Evolutionary conservation across 2,797 vertebrate genomes (phyloP).

Genomic region (Anguilla obscura): DNA sequence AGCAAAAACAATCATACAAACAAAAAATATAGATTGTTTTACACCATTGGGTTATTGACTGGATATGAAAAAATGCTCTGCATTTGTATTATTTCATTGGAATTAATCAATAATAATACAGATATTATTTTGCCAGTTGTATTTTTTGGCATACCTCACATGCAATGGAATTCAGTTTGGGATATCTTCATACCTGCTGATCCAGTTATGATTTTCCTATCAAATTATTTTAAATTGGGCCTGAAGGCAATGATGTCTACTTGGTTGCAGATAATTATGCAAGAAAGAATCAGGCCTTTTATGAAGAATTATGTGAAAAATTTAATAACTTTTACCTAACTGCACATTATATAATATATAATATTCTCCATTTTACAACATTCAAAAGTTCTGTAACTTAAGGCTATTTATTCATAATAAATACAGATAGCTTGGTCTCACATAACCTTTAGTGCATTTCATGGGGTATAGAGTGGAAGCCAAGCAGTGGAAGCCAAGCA

Average conservation of each 20-base stretch:
- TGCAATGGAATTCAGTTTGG: neutral
- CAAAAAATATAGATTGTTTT: neutral
- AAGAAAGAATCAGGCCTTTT: constrained; percentile 26
- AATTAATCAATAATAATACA: constrained; percentile 21
- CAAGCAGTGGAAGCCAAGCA: neutral
- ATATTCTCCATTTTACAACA: neutral
- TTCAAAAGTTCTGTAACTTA: constrained; percentile 25
- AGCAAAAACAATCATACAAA: neutral
- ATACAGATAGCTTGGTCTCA: constrained; percentile 50
- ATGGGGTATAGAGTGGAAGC: neutral
- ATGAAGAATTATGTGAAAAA: constrained; percentile 25
- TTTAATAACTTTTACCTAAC: constrained; percentile 37
- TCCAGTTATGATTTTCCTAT: neutral
- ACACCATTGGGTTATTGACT: neutral
- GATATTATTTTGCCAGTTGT: neutral
- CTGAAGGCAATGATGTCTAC: constrained; percentile 11
- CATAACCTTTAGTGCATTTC: constrained; percentile 47
- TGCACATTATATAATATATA: constrained; percentile 35
- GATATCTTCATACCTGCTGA: neutral
- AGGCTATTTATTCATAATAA: constrained; percentile 28
- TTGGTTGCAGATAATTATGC: constrained; percentile 30
- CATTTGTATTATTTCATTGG: neutral
- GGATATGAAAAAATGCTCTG: neutral
- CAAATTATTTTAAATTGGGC: constrained; percentile 21
- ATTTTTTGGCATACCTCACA: neutral